phyloP scores from a whole-genome alignment of 2,113 vertebrate genomes.

The Sterrhoptilus dennistouni region DNA sequence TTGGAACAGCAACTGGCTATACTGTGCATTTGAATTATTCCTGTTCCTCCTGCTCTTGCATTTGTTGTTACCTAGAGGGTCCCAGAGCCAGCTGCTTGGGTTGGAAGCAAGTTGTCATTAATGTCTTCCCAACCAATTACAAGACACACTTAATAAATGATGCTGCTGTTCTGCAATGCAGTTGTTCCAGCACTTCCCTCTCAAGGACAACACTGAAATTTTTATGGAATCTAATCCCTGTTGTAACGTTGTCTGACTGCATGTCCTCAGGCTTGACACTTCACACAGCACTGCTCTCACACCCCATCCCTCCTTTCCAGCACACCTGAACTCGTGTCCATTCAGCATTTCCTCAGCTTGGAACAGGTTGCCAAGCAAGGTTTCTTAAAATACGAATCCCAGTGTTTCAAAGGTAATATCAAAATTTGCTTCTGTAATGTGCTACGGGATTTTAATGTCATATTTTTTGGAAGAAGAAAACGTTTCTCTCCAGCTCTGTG shows the following conservation, averaged over 20 bases:
- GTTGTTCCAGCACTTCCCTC: neutral
- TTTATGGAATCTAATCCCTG: neutral
- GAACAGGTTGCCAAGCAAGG: neutral
- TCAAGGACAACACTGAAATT: neutral
- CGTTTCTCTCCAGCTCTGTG: neutral
- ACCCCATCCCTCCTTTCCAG: neutral
- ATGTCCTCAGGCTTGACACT: neutral
- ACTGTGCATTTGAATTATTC: neutral
- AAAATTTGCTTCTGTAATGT: neutral
- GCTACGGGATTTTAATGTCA: neutral
- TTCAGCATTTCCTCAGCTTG: neutral
- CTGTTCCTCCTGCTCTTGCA: neutral
- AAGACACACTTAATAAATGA: neutral
- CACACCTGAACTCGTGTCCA: accelerated
- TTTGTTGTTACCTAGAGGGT: neutral
- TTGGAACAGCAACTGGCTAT: neutral
- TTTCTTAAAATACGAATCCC: neutral
- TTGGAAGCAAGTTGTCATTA: neutral
- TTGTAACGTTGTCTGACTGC: neutral
- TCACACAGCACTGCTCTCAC: too few species aligned
- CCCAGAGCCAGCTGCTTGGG: neutral
- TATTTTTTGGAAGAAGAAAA: accelerated
- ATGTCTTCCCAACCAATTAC: neutral
- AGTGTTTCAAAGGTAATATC: neutral
- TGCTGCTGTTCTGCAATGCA: neutral